Percentiles rank a stretch among this genome's conserved stretches.
Conservation (phyloP, 2,797 vertebrate genomes). For the Sciurus vulgaris region DNA sequence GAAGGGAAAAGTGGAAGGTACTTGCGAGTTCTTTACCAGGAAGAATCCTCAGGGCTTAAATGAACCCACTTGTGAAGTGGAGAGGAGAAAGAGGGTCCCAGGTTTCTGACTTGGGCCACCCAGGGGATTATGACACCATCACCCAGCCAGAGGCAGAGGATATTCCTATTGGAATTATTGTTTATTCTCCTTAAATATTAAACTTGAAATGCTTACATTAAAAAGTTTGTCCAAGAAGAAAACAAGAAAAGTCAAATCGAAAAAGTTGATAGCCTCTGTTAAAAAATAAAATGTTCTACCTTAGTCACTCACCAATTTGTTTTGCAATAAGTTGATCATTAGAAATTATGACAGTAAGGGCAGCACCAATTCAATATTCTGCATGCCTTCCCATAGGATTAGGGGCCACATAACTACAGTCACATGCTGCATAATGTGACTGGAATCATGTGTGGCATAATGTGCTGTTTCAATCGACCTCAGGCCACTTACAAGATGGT, state of each 20-base stretch:
- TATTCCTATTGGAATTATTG: neutral
- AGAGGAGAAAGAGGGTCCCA: neutral
- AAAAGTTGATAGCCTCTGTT: neutral
- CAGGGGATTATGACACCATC: neutral
- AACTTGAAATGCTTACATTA: neutral
- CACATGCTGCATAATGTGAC: neutral
- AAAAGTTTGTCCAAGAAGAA: constrained; percentile 13
- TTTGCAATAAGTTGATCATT: neutral
- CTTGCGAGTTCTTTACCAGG: neutral
- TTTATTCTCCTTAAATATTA: neutral
- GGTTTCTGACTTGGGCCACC: neutral
- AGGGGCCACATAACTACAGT: neutral
- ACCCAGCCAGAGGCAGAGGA: neutral
- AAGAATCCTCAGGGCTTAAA: neutral
- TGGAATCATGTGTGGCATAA: too few species aligned
- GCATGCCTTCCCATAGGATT: neutral
- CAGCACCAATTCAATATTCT: neutral
- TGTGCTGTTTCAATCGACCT: neutral
- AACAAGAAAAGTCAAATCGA: neutral
- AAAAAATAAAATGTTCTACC: neutral
- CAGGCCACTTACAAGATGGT: neutral
- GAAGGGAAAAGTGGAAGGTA: neutral
- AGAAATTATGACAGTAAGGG: neutral
- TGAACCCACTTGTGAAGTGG: neutral
- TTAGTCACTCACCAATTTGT: neutral